Base-by-base conservation (phyloP, 2,113 vertebrate species). In the Otis tarda region DNA sequence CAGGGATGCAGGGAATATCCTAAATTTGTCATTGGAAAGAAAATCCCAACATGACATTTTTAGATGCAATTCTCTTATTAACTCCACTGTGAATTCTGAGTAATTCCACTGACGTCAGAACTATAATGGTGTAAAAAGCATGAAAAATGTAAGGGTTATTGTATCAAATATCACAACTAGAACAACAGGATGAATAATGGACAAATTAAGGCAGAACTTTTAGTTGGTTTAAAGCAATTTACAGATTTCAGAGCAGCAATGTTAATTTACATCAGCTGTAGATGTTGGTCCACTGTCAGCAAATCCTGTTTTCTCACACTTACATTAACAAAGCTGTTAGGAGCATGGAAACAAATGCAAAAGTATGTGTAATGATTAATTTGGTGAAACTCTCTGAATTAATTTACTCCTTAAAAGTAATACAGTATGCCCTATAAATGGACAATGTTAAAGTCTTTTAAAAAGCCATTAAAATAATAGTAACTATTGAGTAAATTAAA, bases 401-500 rank as follows among this genome's bases (percentile, higher is more conserved):
- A 45, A 95, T 97, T 97, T 95, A 64, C 83, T 87, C 43, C 33
- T 87, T 90, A 88, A 76, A 85, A 88, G 55, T 68, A 68, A 73
- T 31, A 39, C 14, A 49, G 33, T 79, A 60, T 49, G 14, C 16
- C 39, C 84, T 95, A 93, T 74, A 94, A 94, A 85, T 14, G 53
- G 85, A 53, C 68, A 31, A 47, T 5, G 12, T 80, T 88, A 59
- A 81, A 22, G 12, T 56, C 71, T 65, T 49, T 64, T 31, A 19
- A 83, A 86, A 79, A 90, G 39, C 45, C 67, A 84, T 91, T 89
- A 89, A 86, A 97, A 93, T 77, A 63, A 59, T 61, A 78, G 68
- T 57, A 59, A 12, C n/a, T 96, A 83, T 69, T 94, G 56, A 95
- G n/a, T 53, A 93, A 95, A 94, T 96, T 93, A 96, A 92, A 96